Percentiles rank a stretch among this genome's conserved stretches.
Evolutionary conservation across 2,113 vertebrate genomes (phyloP).

Genomic region (Dicentrarchus labrax): DNA sequence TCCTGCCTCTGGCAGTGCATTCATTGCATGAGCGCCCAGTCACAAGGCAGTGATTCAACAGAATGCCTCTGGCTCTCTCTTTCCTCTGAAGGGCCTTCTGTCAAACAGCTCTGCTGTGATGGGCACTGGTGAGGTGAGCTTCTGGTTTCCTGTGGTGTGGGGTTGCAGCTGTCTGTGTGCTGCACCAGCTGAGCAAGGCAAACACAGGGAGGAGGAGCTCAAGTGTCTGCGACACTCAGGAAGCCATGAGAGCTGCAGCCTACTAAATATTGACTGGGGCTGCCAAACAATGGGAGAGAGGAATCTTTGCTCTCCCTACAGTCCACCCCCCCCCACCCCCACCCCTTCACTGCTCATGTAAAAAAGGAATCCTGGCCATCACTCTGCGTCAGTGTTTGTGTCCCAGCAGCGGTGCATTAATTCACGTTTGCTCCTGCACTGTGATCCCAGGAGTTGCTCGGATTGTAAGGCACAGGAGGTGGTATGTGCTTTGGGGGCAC

Average conservation of each 20-base stretch:
- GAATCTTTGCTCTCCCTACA: constrained; percentile 49
- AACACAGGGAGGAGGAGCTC: constrained; percentile 73
- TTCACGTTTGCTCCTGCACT: constrained; percentile 44
- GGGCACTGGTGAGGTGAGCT: constrained; percentile 72
- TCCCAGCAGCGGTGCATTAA: constrained; percentile 52
- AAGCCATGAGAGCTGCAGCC: constrained; percentile 55
- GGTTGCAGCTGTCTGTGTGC: constrained; percentile 79
- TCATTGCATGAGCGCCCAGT: constrained; percentile 69
- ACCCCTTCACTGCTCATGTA: background rate
- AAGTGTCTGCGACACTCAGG: constrained; percentile 58
- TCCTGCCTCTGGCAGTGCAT: constrained; percentile 64
- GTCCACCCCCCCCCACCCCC: background rate
- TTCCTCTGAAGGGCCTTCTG: constrained; percentile 73
- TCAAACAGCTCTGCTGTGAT: constrained; percentile 58
- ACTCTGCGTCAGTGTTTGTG: constrained; percentile 14
- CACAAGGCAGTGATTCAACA: constrained; percentile 85
- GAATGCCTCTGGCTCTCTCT: constrained; percentile 73
- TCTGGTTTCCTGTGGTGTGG: constrained; percentile 80
- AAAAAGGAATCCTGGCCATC: constrained; percentile 34
- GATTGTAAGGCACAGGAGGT: constrained; percentile 59
- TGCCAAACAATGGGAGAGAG: constrained; percentile 64
- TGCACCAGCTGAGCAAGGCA: constrained; percentile 76
- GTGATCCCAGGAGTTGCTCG: constrained; percentile 43
- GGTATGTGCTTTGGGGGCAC: constrained; percentile 56
- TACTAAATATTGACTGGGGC: constrained; percentile 62